Evolutionary conservation across 2,113 vertebrate species (phyloP).

Genomic region (Podarcis raffonei): DNA sequence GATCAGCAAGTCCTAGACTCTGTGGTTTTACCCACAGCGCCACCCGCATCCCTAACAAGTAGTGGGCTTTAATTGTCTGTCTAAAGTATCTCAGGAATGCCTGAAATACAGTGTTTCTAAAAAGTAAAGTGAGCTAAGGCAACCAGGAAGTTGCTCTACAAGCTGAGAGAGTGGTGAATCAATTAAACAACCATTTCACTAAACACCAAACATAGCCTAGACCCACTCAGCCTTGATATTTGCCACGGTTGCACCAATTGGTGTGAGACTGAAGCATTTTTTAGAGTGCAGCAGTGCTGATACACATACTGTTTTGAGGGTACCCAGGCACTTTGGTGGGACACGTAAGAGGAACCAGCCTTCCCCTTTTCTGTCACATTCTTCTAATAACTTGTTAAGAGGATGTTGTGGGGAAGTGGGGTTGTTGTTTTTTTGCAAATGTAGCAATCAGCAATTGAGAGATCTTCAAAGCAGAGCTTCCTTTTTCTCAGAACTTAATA

Average conservation of each 20-base stretch:
- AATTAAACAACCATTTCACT: background rate
- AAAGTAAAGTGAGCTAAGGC: too few relatives aligned
- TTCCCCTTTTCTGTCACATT: background rate
- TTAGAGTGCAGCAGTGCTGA: background rate
- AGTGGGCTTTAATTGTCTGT: too few relatives aligned
- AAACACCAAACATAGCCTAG: background rate
- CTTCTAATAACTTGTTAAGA: constrained; percentile 14
- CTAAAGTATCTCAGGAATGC: too few relatives aligned
- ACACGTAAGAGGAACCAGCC: background rate
- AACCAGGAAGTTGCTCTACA: background rate
- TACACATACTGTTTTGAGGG: background rate
- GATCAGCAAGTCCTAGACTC: too few relatives aligned
- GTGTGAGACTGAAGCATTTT: background rate
- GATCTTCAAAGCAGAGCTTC: constrained; percentile 15
- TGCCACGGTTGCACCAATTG: background rate
- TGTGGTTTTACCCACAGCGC: too few relatives aligned
- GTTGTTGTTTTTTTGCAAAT: background rate
- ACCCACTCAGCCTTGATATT: background rate
- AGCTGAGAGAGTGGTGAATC: background rate
- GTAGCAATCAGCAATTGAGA: background rate
- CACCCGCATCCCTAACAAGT: too few relatives aligned
- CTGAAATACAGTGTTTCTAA: too few relatives aligned
- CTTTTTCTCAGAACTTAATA: background rate
- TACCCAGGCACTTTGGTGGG: background rate
- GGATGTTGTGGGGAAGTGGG: background rate